A percentile compares a stretch with the other conserved stretches of the same genome.
phyloP scores from a whole-genome alignment of 1,140 invertebrate species.

The Drosophila bipectinata region DNA sequence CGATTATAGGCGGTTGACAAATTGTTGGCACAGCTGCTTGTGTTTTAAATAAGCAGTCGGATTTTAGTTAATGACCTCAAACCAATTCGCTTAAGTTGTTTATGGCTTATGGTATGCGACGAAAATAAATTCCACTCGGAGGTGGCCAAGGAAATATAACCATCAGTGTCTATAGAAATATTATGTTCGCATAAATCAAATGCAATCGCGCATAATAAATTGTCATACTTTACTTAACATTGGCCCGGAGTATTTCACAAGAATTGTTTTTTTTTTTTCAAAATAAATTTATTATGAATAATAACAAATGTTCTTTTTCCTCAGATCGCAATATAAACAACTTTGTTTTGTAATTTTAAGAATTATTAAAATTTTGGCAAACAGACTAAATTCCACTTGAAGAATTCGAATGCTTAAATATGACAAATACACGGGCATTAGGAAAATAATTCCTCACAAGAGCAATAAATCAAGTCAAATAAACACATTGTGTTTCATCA shows the following conservation, averaged over 20 bases:
- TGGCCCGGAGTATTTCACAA: background rate
- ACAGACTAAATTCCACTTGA: slow-evolving; percentile 7
- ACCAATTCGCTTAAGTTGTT: slow-evolving; percentile 77
- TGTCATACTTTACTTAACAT: slow-evolving; percentile 39
- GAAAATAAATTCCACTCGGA: slow-evolving; percentile 57
- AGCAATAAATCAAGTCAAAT: slow-evolving; percentile 59
- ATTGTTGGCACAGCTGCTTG: slow-evolving; percentile 77
- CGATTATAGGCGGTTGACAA: slow-evolving; percentile 56
- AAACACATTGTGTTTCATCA: slow-evolving; percentile 57
- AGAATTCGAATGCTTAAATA: slow-evolving; percentile 40
- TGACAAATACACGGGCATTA: slow-evolving; percentile 51
- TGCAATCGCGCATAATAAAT: slow-evolving; percentile 39
- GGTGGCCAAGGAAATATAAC: slow-evolving; percentile 32
- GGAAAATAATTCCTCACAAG: slow-evolving; percentile 34
- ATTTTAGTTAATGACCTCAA: slow-evolving; percentile 79
- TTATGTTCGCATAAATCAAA: slow-evolving; percentile 46
- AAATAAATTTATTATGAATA: background rate
- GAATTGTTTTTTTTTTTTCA: background rate
- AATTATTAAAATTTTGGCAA: slow-evolving; percentile 3
- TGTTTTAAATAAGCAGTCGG: slow-evolving; percentile 71
- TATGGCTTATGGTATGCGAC: slow-evolving; percentile 58
- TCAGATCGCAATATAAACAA: background rate
- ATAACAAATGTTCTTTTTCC: background rate
- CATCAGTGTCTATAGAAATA: slow-evolving; percentile 17
- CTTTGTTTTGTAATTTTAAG: background rate